Evolutionary conservation across 2,113 vertebrate genomes (phyloP), one percentile per base, ranked within the genome.

Genomic region (Otis tarda): DNA sequence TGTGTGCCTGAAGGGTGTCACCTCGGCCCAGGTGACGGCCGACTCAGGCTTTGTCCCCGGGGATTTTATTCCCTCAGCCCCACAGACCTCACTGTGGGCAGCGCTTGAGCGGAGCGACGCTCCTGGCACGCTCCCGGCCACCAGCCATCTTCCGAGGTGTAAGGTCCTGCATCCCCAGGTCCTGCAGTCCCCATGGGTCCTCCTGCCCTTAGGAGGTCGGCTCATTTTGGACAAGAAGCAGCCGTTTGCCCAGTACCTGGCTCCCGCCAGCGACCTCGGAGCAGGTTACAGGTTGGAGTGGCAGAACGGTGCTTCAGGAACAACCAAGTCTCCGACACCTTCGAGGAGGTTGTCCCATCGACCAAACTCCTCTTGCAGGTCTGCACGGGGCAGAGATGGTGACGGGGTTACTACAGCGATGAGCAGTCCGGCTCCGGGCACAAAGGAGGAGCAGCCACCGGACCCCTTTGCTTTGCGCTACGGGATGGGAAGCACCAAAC

Each of bases 341-440:
- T 98, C 98, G 2, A 97, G 59, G 80, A 98, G 91, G 41, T 55
- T 7, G 8, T 97, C 93, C 98, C 98, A 98, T 4, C 43, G 96
- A 5, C 94, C 57, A 13, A 97, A 98, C 49, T 93, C 60, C 79
- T 97, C 96, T 70, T 97, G 39, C 69, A 98, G 97, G 79, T 95
- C 98, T 98, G 92, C 56, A 24, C 3, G 7, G 83, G 74, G 35
- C 57, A 85, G 78, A 91, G 74, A 55, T 1, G 8, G 90, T 8
- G 77, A 3, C 5, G 12, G 24, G 67, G 75, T 83, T 4, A 87
- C 31, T 21, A 15, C 47, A 33, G 20, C 3, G 0, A 45, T 4
- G 12, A 0, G 7, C 73, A 31, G 28, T 59, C 76, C 2, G 1
- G 27, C 64, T 49, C 75, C 71, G 24, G 12, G 33, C 2, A 2